Percentiles rank a stretch among this genome's conserved stretches.
phyloP scores from a whole-genome alignment of 1,140 invertebrate species.

The Sycophila sp. region DNA sequence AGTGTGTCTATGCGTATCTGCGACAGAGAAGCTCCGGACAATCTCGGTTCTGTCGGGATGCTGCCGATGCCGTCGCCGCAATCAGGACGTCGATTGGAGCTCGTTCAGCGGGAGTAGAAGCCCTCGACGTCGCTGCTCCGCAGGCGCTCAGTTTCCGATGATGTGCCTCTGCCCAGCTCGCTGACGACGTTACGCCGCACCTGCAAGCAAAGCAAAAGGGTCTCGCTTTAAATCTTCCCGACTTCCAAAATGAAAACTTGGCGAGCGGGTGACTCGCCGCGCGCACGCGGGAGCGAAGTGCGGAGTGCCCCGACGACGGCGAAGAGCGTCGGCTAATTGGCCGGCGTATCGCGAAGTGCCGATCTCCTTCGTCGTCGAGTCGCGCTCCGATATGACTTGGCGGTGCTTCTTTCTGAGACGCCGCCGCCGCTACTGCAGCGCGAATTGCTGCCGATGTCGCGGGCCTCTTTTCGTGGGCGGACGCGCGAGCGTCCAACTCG shows the following conservation, averaged over 20 bases:
- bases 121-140: conserved; percentile 51
- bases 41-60: neutral
- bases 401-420: too few relatives aligned
- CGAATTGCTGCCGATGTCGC: too few relatives aligned
- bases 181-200: conserved; percentile 65
- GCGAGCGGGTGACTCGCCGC: neutral
- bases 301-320: neutral
- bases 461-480: conserved; percentile 53
- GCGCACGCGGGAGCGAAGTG: neutral
- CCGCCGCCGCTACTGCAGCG: too few relatives aligned
- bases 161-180: conserved; percentile 62
- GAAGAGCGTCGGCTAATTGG: conserved; percentile 37
- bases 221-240: neutral
- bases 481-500: conserved; percentile 58
- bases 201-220: conserved; percentile 49
- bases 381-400: neutral
- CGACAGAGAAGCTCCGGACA: neutral
- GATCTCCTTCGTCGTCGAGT: conserved; percentile 7
- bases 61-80: neutral
- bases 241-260: neutral
- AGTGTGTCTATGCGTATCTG: neutral
- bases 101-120: conserved; percentile 51
- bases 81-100: neutral
- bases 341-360: conserved; percentile 2
- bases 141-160: conserved; percentile 46